Evolutionary conservation across 2,888 invertebrate species (phyloP), one percentile per base, ranked within the genome.

Genomic region (Tubulanus polymorphus): DNA sequence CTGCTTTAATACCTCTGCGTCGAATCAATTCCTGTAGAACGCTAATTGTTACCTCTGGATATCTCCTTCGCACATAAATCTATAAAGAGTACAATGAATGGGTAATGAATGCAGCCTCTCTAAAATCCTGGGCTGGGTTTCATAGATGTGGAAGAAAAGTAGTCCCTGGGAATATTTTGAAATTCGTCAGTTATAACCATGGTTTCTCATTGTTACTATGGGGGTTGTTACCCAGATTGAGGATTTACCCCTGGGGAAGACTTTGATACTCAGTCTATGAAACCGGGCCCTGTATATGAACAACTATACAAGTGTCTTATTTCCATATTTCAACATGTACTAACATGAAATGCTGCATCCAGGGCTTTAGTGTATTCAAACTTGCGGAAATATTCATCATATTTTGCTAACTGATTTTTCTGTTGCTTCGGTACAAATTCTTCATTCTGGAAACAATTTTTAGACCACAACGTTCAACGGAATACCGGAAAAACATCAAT

Each of bases 21-120:
- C 90, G 63, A n/a, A 89, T 87, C 59, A 96, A 81, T 79, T 95
- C 95, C 74, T 90, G 89, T 70, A 95, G 83, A 5, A 94, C 82
- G 50, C 88, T 85, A 30, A 91, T 86, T 1, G 91, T 88, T 27
- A 87, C 83, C 66, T 91, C 88, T 0, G 95, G 93, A 37, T 51
- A 57, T 23, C 54, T 52, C 3, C 47, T 59, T 10, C 66, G 49
- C 18, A 68, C 55, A 3, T 55, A 48, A 1, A 65, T 46, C 63
- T 63, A 41, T n/a, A 49, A 26, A 12, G n/a, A 25, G 27, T 20
- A 27, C 48, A 20, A 20, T 32, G 35, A 32, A 32, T 32, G 10
- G 10, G 35, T n/a, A n/a, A n/a, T n/a, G n/a, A n/a, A n/a, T n/a
- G n/a, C n/a, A n/a, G n/a, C n/a, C n/a, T n/a, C n/a, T n/a, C n/a